Base-by-base conservation (phyloP, 2,888 invertebrate species). In the Temnothorax rugatulus region DNA sequence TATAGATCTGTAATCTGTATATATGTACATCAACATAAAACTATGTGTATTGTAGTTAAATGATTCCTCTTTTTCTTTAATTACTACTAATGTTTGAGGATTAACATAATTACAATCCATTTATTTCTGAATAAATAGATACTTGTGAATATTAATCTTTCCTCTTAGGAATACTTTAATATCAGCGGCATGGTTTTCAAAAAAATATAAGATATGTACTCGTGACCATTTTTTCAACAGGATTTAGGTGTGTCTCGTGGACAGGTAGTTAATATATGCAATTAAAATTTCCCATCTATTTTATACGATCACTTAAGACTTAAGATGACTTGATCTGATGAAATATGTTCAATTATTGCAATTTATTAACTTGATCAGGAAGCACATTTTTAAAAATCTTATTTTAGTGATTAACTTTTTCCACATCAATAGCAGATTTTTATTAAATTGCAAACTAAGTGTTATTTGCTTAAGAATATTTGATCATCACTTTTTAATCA, bases 61-160 rank as follows among this genome's bases (percentile, higher is more conserved):
- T 79, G 13, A 73, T 47, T 52, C 0, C 3, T 29, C 18, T 68
- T 18, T 47, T 71, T 44, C 8, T 59, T 59, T 61, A 63, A 34
- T 79, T 21, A 21, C 52, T 83, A 79, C 21, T 79, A 71, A 79
- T 69, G 44, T 76, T 69, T 77, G 52, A 86, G 68, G 66, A 87
- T 90, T 90, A 89, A 85, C 73, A 87, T 76, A 73, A 83, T 85
- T 74, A 79, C 11, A 75, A 63, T 77, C 81, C 81, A 54, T 83
- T 54, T 83, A 44, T 83, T 50, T 83, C 64, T 83, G 5, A 59
- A 57, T 66, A 69, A 54, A 63, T 54, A 8, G 38, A 76, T 75
- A 83, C 41, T 41, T 41, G 9, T 44, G 1, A 64, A 64, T 44
- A 18, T 83, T 57, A 59, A 85, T 76, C 18, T 47, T 54, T 44